Evolutionary conservation across 2,113 vertebrate genomes (phyloP).

Genomic region (human (Homo sapiens)): DNA sequence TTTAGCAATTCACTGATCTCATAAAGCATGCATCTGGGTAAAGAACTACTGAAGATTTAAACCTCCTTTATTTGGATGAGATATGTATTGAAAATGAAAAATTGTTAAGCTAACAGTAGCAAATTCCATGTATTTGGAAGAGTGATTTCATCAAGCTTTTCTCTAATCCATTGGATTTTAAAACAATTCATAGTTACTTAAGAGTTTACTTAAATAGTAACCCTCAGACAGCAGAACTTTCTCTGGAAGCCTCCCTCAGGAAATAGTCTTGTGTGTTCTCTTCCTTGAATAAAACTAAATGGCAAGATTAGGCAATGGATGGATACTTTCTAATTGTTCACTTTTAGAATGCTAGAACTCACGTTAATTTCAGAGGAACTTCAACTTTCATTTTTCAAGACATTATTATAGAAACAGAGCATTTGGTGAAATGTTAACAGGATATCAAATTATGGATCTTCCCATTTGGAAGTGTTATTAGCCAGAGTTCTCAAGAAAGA

Average conservation of each 20-base stretch:
- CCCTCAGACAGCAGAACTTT: not conserved
- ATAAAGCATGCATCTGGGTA: constrained; percentile 12
- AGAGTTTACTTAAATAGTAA: not conserved
- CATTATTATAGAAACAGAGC: not conserved
- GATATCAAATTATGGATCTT: constrained; percentile 20
- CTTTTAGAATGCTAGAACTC: not conserved
- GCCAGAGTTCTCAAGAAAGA: not conserved
- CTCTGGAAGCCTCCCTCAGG: not conserved
- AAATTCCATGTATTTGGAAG: constrained; percentile 16
- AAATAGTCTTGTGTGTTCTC: not conserved
- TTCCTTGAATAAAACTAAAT: not conserved
- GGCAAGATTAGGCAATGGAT: not conserved
- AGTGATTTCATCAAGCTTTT: not conserved
- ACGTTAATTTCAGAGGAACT: not conserved
- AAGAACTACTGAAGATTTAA: constrained; percentile 40
- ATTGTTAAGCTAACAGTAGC: constrained; percentile 17
- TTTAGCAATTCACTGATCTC: not conserved
- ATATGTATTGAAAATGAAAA: not conserved
- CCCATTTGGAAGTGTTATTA: not conserved
- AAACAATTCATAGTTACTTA: not conserved
- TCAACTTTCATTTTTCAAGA: not conserved
- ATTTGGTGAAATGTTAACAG: not conserved
- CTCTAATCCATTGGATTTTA: constrained; percentile 16
- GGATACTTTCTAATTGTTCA: not conserved
- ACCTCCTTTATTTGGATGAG: constrained; percentile 1